Conservation (phyloP, 1,140 invertebrate species). For the Hycleus phaleratus region DNA sequence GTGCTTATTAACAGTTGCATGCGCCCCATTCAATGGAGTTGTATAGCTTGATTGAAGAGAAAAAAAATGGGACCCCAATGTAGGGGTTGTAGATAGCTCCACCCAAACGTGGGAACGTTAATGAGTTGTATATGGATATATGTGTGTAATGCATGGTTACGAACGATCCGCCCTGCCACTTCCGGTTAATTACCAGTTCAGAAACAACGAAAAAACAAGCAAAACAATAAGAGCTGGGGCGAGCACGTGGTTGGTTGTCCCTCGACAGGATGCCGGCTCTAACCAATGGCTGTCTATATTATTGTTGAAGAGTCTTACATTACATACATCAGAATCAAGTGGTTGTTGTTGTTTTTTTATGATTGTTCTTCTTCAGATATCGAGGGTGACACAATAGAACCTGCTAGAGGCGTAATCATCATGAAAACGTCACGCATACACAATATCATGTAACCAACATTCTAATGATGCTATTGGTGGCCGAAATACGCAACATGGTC, state of each 20-base stretch:
- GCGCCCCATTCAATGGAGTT: no score
- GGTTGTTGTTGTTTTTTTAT: constrained; percentile 2
- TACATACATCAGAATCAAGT: constrained; percentile 10
- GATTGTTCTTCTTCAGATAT: constrained; percentile 5
- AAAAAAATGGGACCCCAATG: no score
- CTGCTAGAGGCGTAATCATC: background rate
- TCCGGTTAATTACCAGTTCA: constrained; percentile 25
- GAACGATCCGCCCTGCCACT: constrained; percentile 20
- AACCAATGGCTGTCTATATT: constrained; percentile 20
- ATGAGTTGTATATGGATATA: no score
- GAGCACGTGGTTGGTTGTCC: constrained; percentile 24
- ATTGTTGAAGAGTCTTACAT: constrained; percentile 17
- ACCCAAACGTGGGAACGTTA: no score
- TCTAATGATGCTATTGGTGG: background rate
- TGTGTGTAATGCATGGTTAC: no score
- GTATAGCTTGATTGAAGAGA: no score
- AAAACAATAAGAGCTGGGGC: background rate
- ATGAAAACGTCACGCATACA: background rate
- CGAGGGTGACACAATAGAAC: background rate
- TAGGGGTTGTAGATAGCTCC: no score
- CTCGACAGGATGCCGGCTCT: constrained; percentile 15
- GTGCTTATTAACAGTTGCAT: no score
- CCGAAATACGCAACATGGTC: no score
- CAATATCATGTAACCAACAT: background rate
- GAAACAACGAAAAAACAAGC: constrained; percentile 24